Conservation (phyloP, 2,113 vertebrate genomes). For the Hymenochirus boettgeri region DNA sequence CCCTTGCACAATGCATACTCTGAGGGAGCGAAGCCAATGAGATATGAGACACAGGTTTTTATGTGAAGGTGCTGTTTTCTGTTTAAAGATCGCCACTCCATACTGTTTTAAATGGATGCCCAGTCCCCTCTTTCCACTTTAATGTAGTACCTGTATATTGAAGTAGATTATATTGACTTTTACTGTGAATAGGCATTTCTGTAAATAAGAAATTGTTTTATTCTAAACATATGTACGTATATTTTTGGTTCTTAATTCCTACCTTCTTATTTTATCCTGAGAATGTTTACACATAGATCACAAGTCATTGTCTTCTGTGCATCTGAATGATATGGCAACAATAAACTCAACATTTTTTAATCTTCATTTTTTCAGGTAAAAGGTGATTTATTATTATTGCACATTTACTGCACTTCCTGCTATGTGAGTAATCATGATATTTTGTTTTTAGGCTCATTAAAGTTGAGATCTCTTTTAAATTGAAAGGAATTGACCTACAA, state of each 20-base stretch:
- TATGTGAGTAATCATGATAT: not conserved
- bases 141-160: no score
- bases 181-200: no score
- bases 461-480: slow-evolving; percentile 77
- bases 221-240: no score
- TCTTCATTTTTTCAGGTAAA: slow-evolving; percentile 90
- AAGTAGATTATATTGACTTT: no score
- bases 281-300: slow-evolving; percentile 70
- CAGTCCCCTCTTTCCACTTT: no score
- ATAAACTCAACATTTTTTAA: slow-evolving; percentile 78
- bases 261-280: not conserved
- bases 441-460: slow-evolving; percentile 74
- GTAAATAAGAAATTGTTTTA: no score
- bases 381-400: not conserved
- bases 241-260: not conserved
- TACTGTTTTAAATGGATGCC: no score
- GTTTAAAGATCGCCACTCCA: no score
- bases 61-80: no score
- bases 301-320: slow-evolving; percentile 44
- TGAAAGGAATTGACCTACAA: slow-evolving; percentile 90
- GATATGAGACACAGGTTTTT: no score
- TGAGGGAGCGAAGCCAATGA: no score
- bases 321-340: slow-evolving; percentile 54
- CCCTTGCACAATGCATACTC: no score
- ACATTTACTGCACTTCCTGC: not conserved